Evolutionary conservation across 2,797 vertebrate genomes (phyloP).

Genomic region (Linurgus olivaceus): DNA sequence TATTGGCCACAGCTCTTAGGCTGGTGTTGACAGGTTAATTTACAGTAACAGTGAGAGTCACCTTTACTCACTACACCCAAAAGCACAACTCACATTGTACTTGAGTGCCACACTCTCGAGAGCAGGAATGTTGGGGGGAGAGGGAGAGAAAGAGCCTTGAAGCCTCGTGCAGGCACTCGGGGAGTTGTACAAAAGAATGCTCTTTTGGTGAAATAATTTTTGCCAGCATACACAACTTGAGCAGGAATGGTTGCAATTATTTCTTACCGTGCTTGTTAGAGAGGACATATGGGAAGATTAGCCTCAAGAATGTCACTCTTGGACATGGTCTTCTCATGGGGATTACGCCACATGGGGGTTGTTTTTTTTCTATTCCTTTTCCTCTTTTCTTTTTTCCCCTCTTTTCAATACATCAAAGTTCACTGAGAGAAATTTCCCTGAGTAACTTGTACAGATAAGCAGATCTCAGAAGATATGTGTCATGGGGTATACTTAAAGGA

Average conservation of each 20-base stretch:
- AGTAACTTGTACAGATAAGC: not conserved
- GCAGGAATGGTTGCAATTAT: conserved; percentile 57
- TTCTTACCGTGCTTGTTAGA: conserved; percentile 42
- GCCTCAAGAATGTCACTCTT: conserved; percentile 53
- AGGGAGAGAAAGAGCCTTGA: not conserved
- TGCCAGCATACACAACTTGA: not conserved
- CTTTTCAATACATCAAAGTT: conserved; percentile 29
- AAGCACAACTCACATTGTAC: fast-evolving
- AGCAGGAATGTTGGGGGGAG: not conserved
- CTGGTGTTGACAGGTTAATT: conserved; percentile 52
- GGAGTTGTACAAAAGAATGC: not conserved
- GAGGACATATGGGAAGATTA: conserved; percentile 55
- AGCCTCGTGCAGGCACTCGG: not conserved
- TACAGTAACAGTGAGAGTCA: conserved; percentile 16
- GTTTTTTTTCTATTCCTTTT: not conserved
- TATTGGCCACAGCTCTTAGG: conserved; percentile 12
- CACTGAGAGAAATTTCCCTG: not conserved
- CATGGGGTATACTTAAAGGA: not conserved
- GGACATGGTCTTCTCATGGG: conserved; percentile 13
- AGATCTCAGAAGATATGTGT: not conserved
- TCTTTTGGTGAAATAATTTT: conserved; percentile 42
- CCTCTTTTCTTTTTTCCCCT: not conserved
- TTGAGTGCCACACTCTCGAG: not conserved
- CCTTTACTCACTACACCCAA: not conserved
- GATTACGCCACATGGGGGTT: not conserved